phyloP scores from a whole-genome alignment of 2,113 vertebrate genomes.

The Colistium nudipinnis region DNA sequence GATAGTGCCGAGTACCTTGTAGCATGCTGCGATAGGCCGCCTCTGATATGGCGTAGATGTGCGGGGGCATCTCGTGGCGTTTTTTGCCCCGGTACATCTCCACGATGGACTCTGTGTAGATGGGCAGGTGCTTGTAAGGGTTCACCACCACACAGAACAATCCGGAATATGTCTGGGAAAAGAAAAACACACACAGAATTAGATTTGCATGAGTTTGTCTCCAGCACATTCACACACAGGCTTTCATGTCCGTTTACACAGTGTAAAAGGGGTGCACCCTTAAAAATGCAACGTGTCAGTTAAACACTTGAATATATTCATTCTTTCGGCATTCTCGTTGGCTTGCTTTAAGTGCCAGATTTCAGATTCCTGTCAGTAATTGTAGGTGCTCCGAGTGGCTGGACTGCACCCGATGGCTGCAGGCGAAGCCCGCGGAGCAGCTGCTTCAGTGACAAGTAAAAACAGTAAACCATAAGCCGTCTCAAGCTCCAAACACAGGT shows the following conservation, averaged over 20 bases:
- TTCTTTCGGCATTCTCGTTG: neutral
- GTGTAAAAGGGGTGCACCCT: no score
- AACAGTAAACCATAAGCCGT: neutral
- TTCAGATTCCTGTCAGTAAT: neutral
- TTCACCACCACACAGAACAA: slow-evolving; percentile 95
- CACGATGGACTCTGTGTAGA: slow-evolving; percentile 93
- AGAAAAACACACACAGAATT: slow-evolving; percentile 45
- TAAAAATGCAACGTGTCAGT: neutral
- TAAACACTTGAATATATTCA: neutral
- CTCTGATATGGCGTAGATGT: slow-evolving; percentile 93
- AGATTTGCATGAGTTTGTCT: slow-evolving; percentile 9
- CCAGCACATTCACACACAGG: neutral
- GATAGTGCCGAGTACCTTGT: slow-evolving; percentile 83
- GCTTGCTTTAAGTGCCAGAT: slow-evolving; percentile 1
- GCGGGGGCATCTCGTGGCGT: slow-evolving; percentile 92
- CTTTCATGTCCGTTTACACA: neutral
- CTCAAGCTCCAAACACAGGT: neutral
- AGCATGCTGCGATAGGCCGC: slow-evolving; percentile 94
- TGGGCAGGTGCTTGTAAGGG: slow-evolving; percentile 92
- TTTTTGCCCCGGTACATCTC: slow-evolving; percentile 96
- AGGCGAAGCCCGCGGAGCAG: slow-evolving; percentile 6
- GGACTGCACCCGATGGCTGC: slow-evolving; percentile 5
- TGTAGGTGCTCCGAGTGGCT: neutral
- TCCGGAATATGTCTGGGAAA: slow-evolving; percentile 89
- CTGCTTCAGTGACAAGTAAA: slow-evolving; percentile 5